A percentile compares a stretch with the other conserved stretches of the same genome.
These are phyloP conservation scores for Amyelois transitella DNA, from an alignment of 1,140 invertebrate species.

Conservation along the genomic window DNA sequence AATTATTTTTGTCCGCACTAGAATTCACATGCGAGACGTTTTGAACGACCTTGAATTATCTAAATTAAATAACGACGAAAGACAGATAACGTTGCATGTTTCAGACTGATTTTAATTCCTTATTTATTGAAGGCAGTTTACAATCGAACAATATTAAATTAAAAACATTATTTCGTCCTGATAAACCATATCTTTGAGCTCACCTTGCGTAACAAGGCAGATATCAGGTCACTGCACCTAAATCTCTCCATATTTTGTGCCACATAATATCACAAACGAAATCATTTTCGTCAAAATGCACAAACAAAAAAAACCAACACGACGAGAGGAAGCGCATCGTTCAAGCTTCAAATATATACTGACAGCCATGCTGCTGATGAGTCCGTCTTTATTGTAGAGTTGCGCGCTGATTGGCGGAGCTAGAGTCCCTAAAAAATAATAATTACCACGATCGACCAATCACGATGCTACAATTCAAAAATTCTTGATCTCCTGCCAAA, in stretches of 20 bases:
- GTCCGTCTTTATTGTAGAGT: constrained; percentile 83
- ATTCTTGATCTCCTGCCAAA: constrained; percentile 52
- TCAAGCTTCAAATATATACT: constrained; percentile 90
- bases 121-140: constrained; percentile 17
- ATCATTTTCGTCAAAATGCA: constrained; percentile 69
- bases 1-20: constrained; percentile 13
- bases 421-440: constrained; percentile 44
- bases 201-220: constrained; percentile 50
- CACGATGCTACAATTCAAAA: constrained; percentile 37
- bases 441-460: constrained; percentile 50
- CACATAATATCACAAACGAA: constrained; percentile 62
- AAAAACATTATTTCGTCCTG: neutral
- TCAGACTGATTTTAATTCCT: constrained; percentile 36
- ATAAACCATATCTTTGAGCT: constrained; percentile 15
- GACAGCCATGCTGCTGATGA: constrained; percentile 88
- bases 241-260: constrained; percentile 63
- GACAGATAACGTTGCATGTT: constrained; percentile 34
- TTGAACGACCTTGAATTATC: constrained; percentile 37
- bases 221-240: constrained; percentile 70
- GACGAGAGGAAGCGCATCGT: constrained; percentile 86
- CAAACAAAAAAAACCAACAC: constrained; percentile 72
- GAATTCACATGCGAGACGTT: constrained; percentile 27
- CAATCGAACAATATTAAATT: neutral
- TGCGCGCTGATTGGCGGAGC: constrained; percentile 77
- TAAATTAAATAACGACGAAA: constrained; percentile 39